Conservation (phyloP, 1,140 invertebrate genomes). For the Pollicipes pollicipes region DNA sequence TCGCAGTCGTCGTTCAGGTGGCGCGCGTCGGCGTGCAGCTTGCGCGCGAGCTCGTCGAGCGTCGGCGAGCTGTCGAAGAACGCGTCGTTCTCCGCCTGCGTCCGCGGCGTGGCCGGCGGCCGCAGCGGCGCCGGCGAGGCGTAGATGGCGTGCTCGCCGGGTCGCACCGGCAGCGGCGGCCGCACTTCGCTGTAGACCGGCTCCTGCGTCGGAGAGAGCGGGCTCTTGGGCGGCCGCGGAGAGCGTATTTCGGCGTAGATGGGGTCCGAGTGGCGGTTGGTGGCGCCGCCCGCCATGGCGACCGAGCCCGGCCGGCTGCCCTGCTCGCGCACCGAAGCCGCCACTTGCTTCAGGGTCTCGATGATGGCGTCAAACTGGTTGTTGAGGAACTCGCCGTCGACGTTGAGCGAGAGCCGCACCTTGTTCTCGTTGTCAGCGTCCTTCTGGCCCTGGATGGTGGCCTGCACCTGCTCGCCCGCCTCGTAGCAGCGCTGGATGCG, state of each 20-base stretch:
- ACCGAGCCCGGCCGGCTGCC: conserved; percentile 1
- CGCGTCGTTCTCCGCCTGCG: conserved; percentile 12
- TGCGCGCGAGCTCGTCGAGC: conserved; percentile 10
- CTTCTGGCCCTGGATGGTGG: not conserved
- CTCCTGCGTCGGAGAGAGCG: not conserved
- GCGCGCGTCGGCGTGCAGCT: conserved; percentile 13
- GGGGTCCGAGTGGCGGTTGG: not conserved
- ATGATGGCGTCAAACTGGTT: conserved; percentile 17
- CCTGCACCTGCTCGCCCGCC: not conserved
- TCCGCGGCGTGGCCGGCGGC: conserved; percentile 9
- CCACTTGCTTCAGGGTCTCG: conserved; percentile 17
- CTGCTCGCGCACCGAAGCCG: conserved; percentile 14
- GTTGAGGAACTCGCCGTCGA: conserved; percentile 14
- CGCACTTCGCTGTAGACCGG: not conserved
- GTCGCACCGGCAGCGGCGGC: conserved; percentile 5
- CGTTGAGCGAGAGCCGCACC: conserved; percentile 1
- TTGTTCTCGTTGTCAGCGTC: not conserved
- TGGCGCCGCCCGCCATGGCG: not conserved
- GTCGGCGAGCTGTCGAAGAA: conserved; percentile 10
- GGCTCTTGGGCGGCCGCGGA: too few species aligned
- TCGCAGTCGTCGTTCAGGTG: conserved; percentile 12
- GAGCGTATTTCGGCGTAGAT: not conserved
- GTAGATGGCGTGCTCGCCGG: not conserved
- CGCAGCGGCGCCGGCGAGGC: conserved; percentile 11
- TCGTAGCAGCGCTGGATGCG: not conserved